Base-by-base conservation (phyloP, 30 jellyfish, hydroid and myxozoan genomes). In the Clytia hemisphaerica region DNA sequence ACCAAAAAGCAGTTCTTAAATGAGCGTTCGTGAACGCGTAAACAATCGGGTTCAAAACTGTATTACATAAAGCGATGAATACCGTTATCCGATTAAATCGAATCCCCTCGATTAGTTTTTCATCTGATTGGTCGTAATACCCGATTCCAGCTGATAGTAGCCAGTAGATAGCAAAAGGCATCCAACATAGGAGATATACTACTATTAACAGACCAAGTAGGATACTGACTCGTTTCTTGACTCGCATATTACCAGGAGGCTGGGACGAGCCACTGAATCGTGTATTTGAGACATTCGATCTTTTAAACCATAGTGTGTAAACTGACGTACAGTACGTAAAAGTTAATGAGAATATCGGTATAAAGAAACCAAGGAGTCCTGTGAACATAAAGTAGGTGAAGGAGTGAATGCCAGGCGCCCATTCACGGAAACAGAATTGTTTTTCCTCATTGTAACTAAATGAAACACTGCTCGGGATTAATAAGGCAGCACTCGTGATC, bases 131-230 rank as follows among this genome's bases (percentile, higher is more conserved):
- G 55, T 78, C 62, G 29, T 44, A 69, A 21, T 69, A 27, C 24
- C 50, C 81, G 49, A 85, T 47, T 3, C 85, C 96, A 9, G 77
- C 94, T 7, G 96, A 85, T 22, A 85, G 44, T 26, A 85, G 82
- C 96, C 96, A 85, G 80, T 85, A 78, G 21, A 79, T 63, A 6
- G 92, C 96, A 31, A 85, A 85, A 25, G 96, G 96, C 32, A 64
- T 19, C 96, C 96, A 85, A 80, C 93, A 76, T n/a, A 78, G 62
- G 14, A 85, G 67, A 58, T 70, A 85, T 36, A 69, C 93, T 30
- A 85, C 58, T 26, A 85, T 79, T n/a, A 85, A 77, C 59, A 78
- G 50, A 15, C 96, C 96, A 6, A 85, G 92, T 49, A 85, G 27
- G 25, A 75, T 67, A 45, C 75, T 60, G 59, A 79, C 93, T 46